A percentile compares a stretch with the other conserved stretches of the same genome.
Conservation (phyloP, 1,140 invertebrate genomes). For the Lordiphosa stackelbergi region DNA sequence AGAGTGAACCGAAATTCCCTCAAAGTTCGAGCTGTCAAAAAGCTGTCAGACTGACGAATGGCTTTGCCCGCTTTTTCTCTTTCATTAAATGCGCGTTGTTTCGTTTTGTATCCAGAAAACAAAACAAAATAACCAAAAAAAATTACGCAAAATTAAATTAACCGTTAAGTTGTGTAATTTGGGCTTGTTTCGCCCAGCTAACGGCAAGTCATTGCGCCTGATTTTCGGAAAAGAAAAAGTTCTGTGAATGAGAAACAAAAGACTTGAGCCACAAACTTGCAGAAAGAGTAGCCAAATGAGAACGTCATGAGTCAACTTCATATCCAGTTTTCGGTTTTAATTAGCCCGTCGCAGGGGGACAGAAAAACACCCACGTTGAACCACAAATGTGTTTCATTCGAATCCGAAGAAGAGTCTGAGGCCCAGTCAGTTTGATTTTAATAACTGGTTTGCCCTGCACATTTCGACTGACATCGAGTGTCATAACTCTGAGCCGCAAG, state of each 20-base stretch:
- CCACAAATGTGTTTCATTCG: not conserved
- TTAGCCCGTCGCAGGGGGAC: slow-evolving; percentile 42
- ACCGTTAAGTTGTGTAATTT: slow-evolving; percentile 54
- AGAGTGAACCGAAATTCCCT: slow-evolving; percentile 40
- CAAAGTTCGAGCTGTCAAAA: slow-evolving; percentile 52
- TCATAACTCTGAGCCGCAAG: slow-evolving; percentile 28
- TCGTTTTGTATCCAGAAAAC: slow-evolving; percentile 21
- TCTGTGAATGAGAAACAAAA: slow-evolving; percentile 25
- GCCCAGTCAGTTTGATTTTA: slow-evolving; percentile 1
- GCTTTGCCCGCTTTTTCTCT: slow-evolving; percentile 22
- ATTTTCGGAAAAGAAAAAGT: slow-evolving; percentile 13
- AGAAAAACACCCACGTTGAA: slow-evolving; percentile 3
- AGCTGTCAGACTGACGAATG: slow-evolving; percentile 51
- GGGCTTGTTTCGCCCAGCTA: slow-evolving; percentile 33
- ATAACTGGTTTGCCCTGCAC: slow-evolving; percentile 15
- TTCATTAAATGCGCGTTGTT: slow-evolving; percentile 39
- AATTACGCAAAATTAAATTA: slow-evolving; percentile 39
- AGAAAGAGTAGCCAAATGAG: slow-evolving; percentile 25
- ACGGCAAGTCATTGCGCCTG: slow-evolving; percentile 46
- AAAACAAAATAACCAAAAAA: slow-evolving; percentile 19
- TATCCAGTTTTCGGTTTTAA: slow-evolving; percentile 51
- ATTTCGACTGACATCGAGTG: slow-evolving; percentile 27
- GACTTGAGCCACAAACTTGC: slow-evolving; percentile 41
- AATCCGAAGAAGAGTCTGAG: not conserved
- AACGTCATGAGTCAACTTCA: slow-evolving; percentile 28